Conservation (phyloP, 2,797 vertebrate genomes). For the Rhynchonycteris naso region DNA sequence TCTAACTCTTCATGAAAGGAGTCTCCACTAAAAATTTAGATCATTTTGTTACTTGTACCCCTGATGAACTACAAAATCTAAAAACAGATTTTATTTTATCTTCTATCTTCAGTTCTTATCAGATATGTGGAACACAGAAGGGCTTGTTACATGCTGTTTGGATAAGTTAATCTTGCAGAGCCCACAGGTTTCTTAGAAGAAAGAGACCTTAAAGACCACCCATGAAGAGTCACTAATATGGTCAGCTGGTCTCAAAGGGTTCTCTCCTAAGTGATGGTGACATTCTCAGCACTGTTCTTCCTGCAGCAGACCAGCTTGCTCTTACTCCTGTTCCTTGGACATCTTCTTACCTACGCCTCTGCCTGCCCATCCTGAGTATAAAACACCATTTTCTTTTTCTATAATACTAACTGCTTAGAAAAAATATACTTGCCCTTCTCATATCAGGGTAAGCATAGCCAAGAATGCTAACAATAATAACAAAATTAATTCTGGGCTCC, state of each 20-base stretch:
- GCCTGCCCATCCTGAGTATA: neutral
- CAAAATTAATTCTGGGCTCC: neutral
- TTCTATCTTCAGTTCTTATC: conserved; percentile 59
- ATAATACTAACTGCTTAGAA: neutral
- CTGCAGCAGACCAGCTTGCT: neutral
- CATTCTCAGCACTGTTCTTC: neutral
- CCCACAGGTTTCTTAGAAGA: neutral
- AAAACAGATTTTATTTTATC: conserved; percentile 45
- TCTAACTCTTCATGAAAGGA: neutral
- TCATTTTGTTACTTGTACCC: neutral
- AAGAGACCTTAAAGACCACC: neutral
- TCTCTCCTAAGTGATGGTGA: neutral
- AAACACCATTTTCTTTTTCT: neutral
- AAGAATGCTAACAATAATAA: neutral
- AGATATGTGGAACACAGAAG: neutral
- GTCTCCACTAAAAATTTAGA: neutral
- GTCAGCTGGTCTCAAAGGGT: neutral
- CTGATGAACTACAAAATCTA: conserved; percentile 7
- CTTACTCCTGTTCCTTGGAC: neutral
- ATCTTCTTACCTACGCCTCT: neutral
- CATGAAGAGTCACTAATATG: neutral
- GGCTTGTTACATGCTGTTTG: neutral
- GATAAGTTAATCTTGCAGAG: conserved; percentile 1
- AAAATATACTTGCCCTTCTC: neutral
- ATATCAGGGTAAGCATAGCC: neutral